Evolutionary conservation across 2,797 vertebrate species (phyloP), one percentile per base, ranked within the genome.

Genomic region (Pelobates cultripes): DNA sequence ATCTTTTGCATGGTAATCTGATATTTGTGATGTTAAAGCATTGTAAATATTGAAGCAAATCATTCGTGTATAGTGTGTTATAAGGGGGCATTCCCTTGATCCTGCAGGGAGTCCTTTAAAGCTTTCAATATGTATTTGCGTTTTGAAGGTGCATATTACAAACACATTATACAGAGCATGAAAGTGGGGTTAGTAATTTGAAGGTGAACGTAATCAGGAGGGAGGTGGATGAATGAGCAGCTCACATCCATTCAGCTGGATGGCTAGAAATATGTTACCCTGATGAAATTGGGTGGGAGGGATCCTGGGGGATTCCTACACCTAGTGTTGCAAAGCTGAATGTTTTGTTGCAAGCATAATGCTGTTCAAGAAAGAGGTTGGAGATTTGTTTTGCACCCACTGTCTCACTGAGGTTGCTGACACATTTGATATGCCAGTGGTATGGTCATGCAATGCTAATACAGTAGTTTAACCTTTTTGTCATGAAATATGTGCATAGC

Each of bases 181-280:
- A 51, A 17, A 43, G 43, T 15, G 70, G 63, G 42, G 64, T 14
- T 45, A 60, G 69, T 43, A 43, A 51, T 72, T 68, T 77, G 80
- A 82, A 82, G 80, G 80, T 82, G 75, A 82, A 79, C 70, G 69
- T 71, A 64, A 53, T 44, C 53, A 70, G 51, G 47, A 13, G 70
- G n/a, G 57, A 79, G 69, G 43, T 14, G 10, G 67, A 44, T 75
- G 40, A 69, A 14, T 17, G 41, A 63, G 41, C 51, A 28, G 28
- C 70, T 57, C 53, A 41, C 72, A 57, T 47, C 43, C 53, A 75
- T 80, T 75, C 72, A 15, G 41, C 8, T 28, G 66, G 12, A 68
- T 13, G 28, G 40, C 4, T 42, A 8, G 41, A 45, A 8, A 47
- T 63, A 14, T 69, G 10, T 74, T 79, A 45, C 45, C 43, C 60